Percentiles rank a stretch among this genome's conserved stretches.
These are phyloP conservation scores for Xiphophorus couchianus DNA, from an alignment of 2,113 vertebrate species.

Conservation along the genomic window DNA sequence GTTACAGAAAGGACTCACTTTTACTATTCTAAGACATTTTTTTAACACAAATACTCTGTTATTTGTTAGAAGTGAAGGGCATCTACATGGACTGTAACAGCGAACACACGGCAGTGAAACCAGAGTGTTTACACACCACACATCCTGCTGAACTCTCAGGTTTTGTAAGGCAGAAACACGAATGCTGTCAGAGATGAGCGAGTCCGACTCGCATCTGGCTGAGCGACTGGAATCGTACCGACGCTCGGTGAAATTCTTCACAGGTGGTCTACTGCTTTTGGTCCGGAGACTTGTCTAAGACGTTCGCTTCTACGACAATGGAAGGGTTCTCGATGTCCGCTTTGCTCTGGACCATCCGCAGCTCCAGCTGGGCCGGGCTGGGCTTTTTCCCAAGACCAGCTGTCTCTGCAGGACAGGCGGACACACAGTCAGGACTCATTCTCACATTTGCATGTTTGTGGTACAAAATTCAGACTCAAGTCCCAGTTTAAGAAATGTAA, in stretches of 20 bases:
- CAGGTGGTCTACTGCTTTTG: conserved; percentile 37
- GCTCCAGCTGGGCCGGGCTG: conserved; percentile 90
- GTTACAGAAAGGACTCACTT: conserved; percentile 5
- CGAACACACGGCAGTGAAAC: conserved; percentile 53
- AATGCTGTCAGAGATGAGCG: conserved; percentile 77
- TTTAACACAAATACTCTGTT: conserved; percentile 14
- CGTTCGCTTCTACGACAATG: conserved; percentile 84
- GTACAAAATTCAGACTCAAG: no score
- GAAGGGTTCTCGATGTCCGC: conserved; percentile 93
- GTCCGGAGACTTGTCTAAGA: conserved; percentile 79
- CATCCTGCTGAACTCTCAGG: conserved; percentile 68
- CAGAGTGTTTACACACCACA: conserved; percentile 25
- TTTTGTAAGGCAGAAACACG: conserved; percentile 84
- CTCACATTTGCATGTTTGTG: background rate
- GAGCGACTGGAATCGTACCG: conserved; percentile 14
- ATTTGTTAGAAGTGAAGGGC: conserved; percentile 10
- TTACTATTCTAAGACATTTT: background rate
- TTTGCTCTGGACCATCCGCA: conserved; percentile 97
- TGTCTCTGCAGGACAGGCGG: conserved; percentile 73
- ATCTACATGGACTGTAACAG: conserved; percentile 37
- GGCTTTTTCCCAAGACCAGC: conserved; percentile 88
- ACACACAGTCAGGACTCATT: background rate
- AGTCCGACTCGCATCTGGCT: conserved; percentile 33
- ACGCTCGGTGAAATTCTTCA: conserved; percentile 6
- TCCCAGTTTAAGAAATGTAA: no score